phyloP scores from a whole-genome alignment of 2,113 vertebrate genomes.

The Bubo blakistoni region DNA sequence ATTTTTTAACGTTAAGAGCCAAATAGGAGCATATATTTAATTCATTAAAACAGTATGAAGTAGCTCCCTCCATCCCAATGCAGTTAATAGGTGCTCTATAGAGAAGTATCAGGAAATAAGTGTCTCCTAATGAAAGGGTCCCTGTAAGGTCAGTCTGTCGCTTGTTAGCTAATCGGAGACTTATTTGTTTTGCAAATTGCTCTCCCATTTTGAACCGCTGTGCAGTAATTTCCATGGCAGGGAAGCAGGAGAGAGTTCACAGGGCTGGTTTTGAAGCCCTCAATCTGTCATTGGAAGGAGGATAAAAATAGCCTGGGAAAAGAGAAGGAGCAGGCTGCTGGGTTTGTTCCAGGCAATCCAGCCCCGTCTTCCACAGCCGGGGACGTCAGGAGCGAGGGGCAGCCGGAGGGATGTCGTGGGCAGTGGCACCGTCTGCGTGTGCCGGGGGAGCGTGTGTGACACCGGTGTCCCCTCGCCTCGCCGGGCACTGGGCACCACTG shows the following conservation, averaged over 20 bases:
- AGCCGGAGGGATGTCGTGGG: neutral
- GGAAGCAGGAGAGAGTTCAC: slow-evolving; percentile 38
- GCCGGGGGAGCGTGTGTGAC: neutral
- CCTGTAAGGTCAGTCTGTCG: slow-evolving; percentile 56
- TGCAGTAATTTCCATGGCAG: slow-evolving; percentile 43
- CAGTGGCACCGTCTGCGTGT: neutral
- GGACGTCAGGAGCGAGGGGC: rapidly evolving
- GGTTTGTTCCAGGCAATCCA: neutral
- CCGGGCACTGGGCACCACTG: neutral
- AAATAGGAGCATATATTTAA: slow-evolving; percentile 56
- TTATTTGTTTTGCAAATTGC: slow-evolving; percentile 73
- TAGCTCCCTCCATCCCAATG: slow-evolving; percentile 20
- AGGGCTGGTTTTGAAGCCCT: slow-evolving; percentile 39
- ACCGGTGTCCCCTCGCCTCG: neutral
- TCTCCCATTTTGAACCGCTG: slow-evolving; percentile 26
- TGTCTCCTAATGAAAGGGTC: slow-evolving; percentile 65
- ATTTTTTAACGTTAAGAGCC: neutral
- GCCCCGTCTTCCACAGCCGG: rapidly evolving
- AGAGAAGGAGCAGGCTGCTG: neutral
- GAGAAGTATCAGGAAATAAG: slow-evolving; percentile 27
- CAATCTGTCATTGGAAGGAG: slow-evolving; percentile 27
- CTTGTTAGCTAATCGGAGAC: slow-evolving; percentile 58
- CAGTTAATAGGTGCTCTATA: slow-evolving; percentile 45
- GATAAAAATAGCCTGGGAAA: slow-evolving; percentile 24
- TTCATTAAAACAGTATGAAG: slow-evolving; percentile 55